These are phyloP conservation scores for Mizuhopecten yessoensis DNA, from an alignment of 1,140 invertebrate species.

Conservation along the genomic window DNA sequence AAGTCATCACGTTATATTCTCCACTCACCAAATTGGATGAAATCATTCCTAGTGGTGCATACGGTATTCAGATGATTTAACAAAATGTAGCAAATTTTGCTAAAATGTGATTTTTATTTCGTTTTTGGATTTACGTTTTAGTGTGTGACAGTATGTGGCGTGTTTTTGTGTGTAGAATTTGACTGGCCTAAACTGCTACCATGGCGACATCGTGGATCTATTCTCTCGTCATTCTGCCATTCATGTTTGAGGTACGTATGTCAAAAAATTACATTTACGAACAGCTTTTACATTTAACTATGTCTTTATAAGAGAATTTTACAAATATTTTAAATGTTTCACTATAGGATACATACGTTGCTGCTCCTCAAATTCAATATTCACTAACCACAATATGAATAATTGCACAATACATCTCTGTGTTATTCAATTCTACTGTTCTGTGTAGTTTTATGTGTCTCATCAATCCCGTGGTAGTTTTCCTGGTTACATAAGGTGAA, in stretches of 20 bases:
- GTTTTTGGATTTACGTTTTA: constrained; percentile 35
- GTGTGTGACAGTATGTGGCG: constrained; percentile 31
- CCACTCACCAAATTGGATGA: background rate
- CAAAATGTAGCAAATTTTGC: constrained; percentile 27
- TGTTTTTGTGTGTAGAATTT: constrained; percentile 39
- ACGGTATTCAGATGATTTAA: background rate
- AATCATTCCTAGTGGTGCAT: background rate
- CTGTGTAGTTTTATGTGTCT: background rate
- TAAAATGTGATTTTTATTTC: constrained; percentile 36
- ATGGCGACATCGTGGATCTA: background rate
- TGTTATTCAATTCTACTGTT: background rate
- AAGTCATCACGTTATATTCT: background rate
- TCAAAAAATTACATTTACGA: background rate
- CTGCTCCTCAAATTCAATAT: constrained; percentile 7
- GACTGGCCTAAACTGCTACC: constrained; percentile 36
- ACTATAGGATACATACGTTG: background rate
- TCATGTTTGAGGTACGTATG: background rate
- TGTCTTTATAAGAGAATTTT: background rate
- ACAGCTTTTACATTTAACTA: background rate
- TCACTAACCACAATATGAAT: background rate
- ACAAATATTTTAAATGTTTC: background rate
- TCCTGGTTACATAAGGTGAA: background rate
- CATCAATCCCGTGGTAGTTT: background rate
- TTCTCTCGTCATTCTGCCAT: background rate
- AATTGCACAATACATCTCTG: background rate